Percentiles rank a stretch among this genome's conserved stretches.
Conservation (phyloP, 2,797 vertebrate species). For the Macroramphosus scolopax region DNA sequence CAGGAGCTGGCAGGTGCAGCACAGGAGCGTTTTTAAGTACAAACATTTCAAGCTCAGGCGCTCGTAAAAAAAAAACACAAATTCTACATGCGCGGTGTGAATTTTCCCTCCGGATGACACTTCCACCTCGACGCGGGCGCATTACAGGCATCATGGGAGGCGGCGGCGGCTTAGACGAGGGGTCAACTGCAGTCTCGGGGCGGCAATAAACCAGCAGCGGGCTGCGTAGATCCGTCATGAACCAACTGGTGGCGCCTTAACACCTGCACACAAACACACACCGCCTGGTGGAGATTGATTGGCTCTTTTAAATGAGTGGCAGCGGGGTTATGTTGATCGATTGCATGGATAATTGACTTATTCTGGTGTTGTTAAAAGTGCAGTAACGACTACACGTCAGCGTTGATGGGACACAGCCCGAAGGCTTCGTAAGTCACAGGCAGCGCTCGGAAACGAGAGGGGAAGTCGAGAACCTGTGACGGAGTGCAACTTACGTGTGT, state of each 20-base stretch:
- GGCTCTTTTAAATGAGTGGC: conserved; percentile 61
- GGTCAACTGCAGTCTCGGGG: conserved; percentile 45
- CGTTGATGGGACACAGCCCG: conserved; percentile 40
- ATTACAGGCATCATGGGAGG: conserved; percentile 40
- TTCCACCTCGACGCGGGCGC: no score
- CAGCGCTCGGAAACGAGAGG: conserved; percentile 16
- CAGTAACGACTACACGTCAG: conserved; percentile 55
- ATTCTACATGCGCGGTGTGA: not conserved
- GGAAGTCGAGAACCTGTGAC: conserved; percentile 8
- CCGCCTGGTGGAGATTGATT: conserved; percentile 60
- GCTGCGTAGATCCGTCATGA: conserved; percentile 59
- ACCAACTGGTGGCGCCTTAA: conserved; percentile 6
- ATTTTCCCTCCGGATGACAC: conserved; percentile 12
- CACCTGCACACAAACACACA: no score
- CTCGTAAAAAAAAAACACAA: not conserved
- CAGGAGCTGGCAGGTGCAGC: conserved; percentile 34
- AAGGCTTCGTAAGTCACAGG: conserved; percentile 34
- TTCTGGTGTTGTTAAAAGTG: conserved; percentile 61
- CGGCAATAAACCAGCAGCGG: conserved; percentile 47
- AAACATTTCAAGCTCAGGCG: conserved; percentile 9
- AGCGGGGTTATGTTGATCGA: conserved; percentile 63
- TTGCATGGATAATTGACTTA: conserved; percentile 70
- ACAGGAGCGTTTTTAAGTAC: not conserved
- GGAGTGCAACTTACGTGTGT: no score
- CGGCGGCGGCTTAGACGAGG: conserved; percentile 25